Evolutionary conservation across 2,888 invertebrate species (phyloP).

Genomic region (Heliothis peltigera): DNA sequence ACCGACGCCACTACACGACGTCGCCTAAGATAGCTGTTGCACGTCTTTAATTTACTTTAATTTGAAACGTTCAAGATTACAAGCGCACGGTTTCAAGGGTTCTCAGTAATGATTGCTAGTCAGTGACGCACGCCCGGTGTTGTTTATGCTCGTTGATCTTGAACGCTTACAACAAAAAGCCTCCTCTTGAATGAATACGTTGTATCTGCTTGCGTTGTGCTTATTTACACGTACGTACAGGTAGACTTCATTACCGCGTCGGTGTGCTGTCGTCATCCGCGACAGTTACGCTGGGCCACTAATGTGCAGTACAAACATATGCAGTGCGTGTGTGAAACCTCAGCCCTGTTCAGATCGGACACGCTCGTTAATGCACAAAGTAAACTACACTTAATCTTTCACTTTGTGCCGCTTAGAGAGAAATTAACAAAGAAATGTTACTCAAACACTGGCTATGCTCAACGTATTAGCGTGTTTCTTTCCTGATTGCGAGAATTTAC

Average conservation of each 20-base stretch:
- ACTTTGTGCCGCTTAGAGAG: slow-evolving; percentile 84
- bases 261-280: slow-evolving; percentile 66
- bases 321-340: slow-evolving; percentile 83
- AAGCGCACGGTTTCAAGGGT: slow-evolving; percentile 70
- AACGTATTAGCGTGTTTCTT: slow-evolving; percentile 74
- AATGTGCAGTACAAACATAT: slow-evolving; percentile 78
- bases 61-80: slow-evolving; percentile 75
- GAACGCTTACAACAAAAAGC: slow-evolving; percentile 61
- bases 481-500: slow-evolving; percentile 72
- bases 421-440: slow-evolving; percentile 84
- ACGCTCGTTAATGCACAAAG: slow-evolving; percentile 78
- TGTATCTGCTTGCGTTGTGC: slow-evolving; percentile 51
- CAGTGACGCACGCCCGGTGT: slow-evolving; percentile 65
- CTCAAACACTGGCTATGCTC: slow-evolving; percentile 76
- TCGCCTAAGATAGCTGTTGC: slow-evolving; percentile 83
- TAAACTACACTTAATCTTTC: slow-evolving; percentile 86
- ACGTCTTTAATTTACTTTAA: slow-evolving; percentile 86
- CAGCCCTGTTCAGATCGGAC: slow-evolving; percentile 81
- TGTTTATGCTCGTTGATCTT: slow-evolving; percentile 72
- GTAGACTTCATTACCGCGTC: slow-evolving; percentile 55
- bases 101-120: slow-evolving; percentile 74
- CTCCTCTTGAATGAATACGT: slow-evolving; percentile 62
- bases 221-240: slow-evolving; percentile 42
- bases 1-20: slow-evolving; percentile 73
- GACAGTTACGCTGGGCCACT: slow-evolving; percentile 81